Conservation (phyloP, 1,140 invertebrate genomes). For the Ceratosolen fusciceps region DNA sequence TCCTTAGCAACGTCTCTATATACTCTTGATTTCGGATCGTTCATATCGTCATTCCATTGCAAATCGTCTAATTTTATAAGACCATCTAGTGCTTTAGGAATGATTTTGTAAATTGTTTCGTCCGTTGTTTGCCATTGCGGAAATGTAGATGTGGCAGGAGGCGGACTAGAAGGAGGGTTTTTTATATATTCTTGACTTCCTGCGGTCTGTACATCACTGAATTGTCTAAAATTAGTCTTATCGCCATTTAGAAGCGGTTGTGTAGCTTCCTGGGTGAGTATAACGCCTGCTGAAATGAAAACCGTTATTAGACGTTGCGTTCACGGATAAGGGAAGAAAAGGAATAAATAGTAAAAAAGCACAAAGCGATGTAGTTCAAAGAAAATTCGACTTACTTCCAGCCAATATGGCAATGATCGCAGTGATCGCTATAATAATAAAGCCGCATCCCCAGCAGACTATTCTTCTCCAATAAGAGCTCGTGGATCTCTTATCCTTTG, state of each 20-base stretch:
- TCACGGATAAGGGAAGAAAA: too few species aligned
- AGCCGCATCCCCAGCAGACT: conserved; percentile 77
- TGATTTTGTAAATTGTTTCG: conserved; percentile 69
- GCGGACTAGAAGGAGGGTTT: conserved; percentile 67
- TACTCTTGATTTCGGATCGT: conserved; percentile 75
- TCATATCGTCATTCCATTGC: conserved; percentile 74
- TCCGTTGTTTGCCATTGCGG: conserved; percentile 72
- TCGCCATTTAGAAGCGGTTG: conserved; percentile 63
- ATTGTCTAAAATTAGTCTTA: conserved; percentile 56
- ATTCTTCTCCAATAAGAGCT: conserved; percentile 78
- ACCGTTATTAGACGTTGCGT: not conserved
- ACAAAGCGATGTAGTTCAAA: not conserved
- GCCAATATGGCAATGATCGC: conserved; percentile 81
- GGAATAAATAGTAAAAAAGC: too few species aligned
- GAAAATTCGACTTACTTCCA: conserved; percentile 74
- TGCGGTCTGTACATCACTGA: conserved; percentile 59
- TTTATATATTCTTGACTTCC: conserved; percentile 65
- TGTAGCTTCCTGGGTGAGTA: conserved; percentile 71
- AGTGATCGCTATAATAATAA: conserved; percentile 75
- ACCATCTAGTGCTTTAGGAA: conserved; percentile 79
- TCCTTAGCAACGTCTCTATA: conserved; percentile 74
- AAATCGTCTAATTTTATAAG: conserved; percentile 78
- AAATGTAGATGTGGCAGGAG: conserved; percentile 68
- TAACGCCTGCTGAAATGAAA: conserved; percentile 71
- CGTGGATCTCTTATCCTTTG: conserved; percentile 81